Evolutionary conservation across 2,888 invertebrate genomes (phyloP).

Genomic region (Drosophila hawaiiensis): DNA sequence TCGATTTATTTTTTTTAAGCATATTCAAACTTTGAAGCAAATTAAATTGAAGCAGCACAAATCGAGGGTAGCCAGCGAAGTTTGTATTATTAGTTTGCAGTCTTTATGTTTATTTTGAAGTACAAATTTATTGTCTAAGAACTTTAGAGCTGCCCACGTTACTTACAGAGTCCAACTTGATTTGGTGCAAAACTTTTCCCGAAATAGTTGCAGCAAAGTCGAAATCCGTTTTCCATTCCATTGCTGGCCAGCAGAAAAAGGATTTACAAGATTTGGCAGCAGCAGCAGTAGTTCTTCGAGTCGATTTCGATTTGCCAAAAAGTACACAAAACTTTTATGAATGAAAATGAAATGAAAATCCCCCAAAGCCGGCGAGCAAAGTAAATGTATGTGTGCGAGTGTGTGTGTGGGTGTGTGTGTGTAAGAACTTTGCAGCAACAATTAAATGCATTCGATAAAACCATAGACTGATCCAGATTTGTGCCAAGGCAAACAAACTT

Average conservation of each 20-base stretch:
- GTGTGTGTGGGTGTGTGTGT: slow-evolving; percentile 10
- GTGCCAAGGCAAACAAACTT: slow-evolving; percentile 27
- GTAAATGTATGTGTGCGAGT: slow-evolving; percentile 16
- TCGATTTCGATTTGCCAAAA: slow-evolving; percentile 75
- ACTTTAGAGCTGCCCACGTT: slow-evolving; percentile 7
- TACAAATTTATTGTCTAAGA: background rate
- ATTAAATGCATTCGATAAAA: slow-evolving; percentile 68
- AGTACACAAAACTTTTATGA: slow-evolving; percentile 74
- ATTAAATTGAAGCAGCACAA: slow-evolving; percentile 24
- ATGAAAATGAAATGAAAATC: slow-evolving; percentile 76
- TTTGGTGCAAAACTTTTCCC: slow-evolving; percentile 55
- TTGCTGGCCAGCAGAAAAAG: slow-evolving; percentile 42
- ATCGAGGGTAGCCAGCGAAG: slow-evolving; percentile 1
- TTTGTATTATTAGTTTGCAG: background rate
- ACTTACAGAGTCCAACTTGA: slow-evolving; percentile 24
- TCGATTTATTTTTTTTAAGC: slow-evolving; percentile 44
- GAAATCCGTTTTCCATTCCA: slow-evolving; percentile 62
- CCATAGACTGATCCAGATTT: slow-evolving; percentile 41
- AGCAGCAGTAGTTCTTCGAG: slow-evolving; percentile 33
- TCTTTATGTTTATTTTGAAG: background rate
- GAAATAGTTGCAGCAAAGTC: slow-evolving; percentile 63
- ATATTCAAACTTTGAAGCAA: slow-evolving; percentile 23
- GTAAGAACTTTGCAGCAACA: slow-evolving; percentile 62
- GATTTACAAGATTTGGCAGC: slow-evolving; percentile 61
- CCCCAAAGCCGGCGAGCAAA: slow-evolving; percentile 47